Base-by-base conservation (phyloP, 2,888 invertebrate genomes). In the Pristionchus fissidentatus region DNA sequence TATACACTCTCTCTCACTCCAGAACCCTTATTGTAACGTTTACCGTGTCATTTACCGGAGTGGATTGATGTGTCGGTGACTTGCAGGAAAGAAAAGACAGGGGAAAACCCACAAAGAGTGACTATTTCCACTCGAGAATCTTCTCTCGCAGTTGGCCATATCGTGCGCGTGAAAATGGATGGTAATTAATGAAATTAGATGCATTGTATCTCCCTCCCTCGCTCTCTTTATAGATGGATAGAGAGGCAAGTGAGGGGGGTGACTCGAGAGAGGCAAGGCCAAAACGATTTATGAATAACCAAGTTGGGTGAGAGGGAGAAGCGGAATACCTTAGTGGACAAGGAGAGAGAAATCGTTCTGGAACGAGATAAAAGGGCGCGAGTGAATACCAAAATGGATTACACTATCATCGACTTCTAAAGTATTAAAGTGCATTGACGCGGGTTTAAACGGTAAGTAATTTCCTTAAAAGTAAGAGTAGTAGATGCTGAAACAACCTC, bases 101-200 rank as follows among this genome's bases (percentile, higher is more conserved):
- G 8, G 38, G 66, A 38, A 22, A 3, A 55, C 55, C 22, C 4
- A 4, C 55, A 60, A 13, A n/a, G 0, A 29, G 60, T 38, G 22
- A 38, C 38, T 38, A 38, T 35, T 8, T 5, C 38, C 7, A 38
- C 10, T 66, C 3, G 60, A 55, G 10, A n/a, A 19, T 22, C 32
- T 13, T 29, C 32, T 60, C 60, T 60, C 32, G 7, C 1, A 60
- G 29, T 60, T 32, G 8, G 26, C 15, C 29, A 26, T 66, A 7
- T 38, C 19, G 66, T 35, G 35, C 66, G 66, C 35, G 66, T 26
- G 66, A 38, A 66, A 38, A 66, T 66, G 22, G 66, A 66, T 35
- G 66, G 35, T 66, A 66, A 66, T 66, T 66, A 66, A 66, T 66
- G 38, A 26, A 66, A 66, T 66, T 66, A 66, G 66, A 38, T 66